Conservation (phyloP, 2,113 vertebrate species). For the Corythornis cristatus region DNA sequence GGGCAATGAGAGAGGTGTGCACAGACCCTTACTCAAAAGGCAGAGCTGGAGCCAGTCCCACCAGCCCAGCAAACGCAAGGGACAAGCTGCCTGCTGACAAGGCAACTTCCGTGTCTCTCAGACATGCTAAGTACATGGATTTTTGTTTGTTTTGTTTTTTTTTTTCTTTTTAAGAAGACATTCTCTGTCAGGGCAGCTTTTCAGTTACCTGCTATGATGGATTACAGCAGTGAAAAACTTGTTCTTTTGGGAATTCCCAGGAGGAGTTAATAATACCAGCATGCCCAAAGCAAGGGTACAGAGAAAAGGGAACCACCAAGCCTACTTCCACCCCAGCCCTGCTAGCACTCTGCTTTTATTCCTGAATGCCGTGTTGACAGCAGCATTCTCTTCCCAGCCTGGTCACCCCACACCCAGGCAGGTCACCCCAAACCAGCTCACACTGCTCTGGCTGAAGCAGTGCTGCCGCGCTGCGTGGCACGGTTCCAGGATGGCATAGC, state of each 20-base stretch:
- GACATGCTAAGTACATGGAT: neutral
- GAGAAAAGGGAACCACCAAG: neutral
- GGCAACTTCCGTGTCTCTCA: neutral
- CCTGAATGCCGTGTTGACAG: fast-evolving
- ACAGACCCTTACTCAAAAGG: neutral
- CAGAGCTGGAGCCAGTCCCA: neutral
- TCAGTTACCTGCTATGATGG: neutral
- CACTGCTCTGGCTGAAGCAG: fast-evolving
- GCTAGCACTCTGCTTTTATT: neutral
- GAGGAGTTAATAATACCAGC: neutral
- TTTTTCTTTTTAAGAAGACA: neutral
- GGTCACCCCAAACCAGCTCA: fast-evolving
- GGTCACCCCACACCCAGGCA: fast-evolving
- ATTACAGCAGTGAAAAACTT: neutral
- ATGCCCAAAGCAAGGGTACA: neutral
- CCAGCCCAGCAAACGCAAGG: neutral
- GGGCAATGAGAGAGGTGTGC: neutral
- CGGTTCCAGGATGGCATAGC: conserved; percentile 4
- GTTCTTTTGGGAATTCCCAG: neutral
- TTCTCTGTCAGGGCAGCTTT: neutral
- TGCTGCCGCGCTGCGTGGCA: neutral
- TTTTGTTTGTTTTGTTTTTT: neutral
- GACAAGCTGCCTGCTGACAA: neutral
- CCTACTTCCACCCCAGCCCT: neutral
- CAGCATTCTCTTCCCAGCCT: neutral